Conservation (phyloP, 2,113 vertebrate species). For the Marcusenius ussheri region DNA sequence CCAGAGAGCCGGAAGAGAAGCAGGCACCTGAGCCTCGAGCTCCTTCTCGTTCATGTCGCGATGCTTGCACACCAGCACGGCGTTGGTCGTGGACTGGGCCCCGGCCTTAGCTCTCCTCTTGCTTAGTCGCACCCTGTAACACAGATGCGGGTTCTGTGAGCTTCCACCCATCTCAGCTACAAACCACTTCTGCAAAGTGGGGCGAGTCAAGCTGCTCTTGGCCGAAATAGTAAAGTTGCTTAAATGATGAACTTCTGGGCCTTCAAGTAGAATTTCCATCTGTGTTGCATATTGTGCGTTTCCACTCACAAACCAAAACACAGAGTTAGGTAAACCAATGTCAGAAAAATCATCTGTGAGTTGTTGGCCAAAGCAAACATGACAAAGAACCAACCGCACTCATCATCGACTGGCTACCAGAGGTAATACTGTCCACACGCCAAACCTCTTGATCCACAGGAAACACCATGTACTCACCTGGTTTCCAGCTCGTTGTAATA, state of each 20-base stretch:
- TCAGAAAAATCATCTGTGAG: background rate
- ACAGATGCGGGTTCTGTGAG: background rate
- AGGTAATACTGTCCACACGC: background rate
- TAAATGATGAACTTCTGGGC: background rate
- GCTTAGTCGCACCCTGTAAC: conserved; percentile 77
- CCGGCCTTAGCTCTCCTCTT: conserved; percentile 86
- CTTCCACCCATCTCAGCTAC: background rate
- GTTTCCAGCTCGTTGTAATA: conserved; percentile 95
- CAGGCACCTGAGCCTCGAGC: conserved; percentile 78
- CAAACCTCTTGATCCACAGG: background rate
- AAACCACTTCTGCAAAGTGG: background rate
- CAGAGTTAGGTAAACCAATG: background rate
- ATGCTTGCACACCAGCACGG: conserved; percentile 86
- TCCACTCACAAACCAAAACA: background rate
- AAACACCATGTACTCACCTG: conserved; percentile 52
- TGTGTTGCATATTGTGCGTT: background rate
- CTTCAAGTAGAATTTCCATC: background rate
- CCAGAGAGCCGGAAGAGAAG: background rate
- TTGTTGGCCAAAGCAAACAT: background rate
- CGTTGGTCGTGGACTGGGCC: conserved; percentile 82
- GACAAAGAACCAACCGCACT: background rate
- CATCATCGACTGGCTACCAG: background rate
- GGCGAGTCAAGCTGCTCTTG: background rate
- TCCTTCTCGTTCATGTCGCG: conserved; percentile 94
- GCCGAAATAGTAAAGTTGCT: background rate